Evolutionary conservation across 1,140 invertebrate genomes (phyloP).

Genomic region (Drosophila nikananu): DNA sequence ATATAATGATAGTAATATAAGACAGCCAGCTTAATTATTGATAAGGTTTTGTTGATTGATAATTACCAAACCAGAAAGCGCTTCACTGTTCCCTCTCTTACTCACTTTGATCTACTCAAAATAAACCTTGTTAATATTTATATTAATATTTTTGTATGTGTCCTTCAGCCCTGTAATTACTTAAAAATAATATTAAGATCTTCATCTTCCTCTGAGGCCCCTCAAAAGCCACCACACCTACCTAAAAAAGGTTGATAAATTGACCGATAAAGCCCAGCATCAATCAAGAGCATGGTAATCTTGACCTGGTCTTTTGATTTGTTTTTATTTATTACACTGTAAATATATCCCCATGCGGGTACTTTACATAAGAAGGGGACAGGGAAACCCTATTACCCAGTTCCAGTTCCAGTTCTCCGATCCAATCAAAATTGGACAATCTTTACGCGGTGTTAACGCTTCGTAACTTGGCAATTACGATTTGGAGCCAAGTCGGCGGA

Average conservation of each 20-base stretch:
- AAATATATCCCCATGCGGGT: not conserved
- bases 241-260: constrained; percentile 35
- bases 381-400: constrained; percentile 10
- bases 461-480: constrained; percentile 69
- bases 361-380: constrained; percentile 8
- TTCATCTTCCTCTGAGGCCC: no score
- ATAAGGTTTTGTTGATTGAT: not conserved
- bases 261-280: constrained; percentile 39
- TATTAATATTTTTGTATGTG: not conserved
- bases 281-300: constrained; percentile 46
- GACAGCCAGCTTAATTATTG: not conserved
- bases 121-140: not conserved
- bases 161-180: not conserved
- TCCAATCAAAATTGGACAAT: constrained; percentile 64
- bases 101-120: not conserved
- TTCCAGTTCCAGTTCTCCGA: constrained; percentile 24
- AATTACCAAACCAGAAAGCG: not conserved
- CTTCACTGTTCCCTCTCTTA: not conserved
- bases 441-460: constrained; percentile 78
- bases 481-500: not conserved
- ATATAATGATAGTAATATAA: no score
- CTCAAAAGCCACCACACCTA: not conserved
- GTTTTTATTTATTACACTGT: not conserved
- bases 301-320: constrained; percentile 26
- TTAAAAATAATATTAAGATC: not conserved